Base-by-base conservation (phyloP, 2,888 invertebrate species). In the Antheraea yamamai region DNA sequence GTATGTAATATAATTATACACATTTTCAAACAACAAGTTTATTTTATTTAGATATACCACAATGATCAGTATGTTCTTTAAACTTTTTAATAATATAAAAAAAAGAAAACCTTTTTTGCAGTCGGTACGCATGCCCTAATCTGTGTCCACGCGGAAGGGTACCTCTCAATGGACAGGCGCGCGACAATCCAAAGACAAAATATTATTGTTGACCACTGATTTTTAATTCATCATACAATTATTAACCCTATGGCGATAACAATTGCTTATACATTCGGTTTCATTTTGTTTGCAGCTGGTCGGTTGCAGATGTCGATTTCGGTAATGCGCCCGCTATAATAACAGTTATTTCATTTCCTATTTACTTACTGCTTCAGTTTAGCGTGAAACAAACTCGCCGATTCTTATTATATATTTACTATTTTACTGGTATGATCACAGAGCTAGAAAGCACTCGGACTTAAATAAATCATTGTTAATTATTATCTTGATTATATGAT, bases 61-160 rank as follows among this genome's bases (percentile, higher is more conserved):
- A 4, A 39, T 39, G 2, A 6, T 39, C 39, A 8, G 4, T 1
- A 4, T 10, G 39, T 39, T 39, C 39, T 39, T 4, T 39, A 39
- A 39, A 39, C 4, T 39, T 4, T 4, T 39, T 39, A 3, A 39
- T 39, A 39, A 39, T 39, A 4, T 39, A 39, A 4, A 39, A 39
- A 39, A 39, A 39, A 39, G 30, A 39, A 12, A 47, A 47, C 7
- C 78, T 83, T 82, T 84, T 87, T 84, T 90, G 86, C 82, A 76
- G 75, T 81, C 88, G 72, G 77, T 91, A 79, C 83, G 79, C 75
- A 76, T 64, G 81, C 86, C 81, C 79, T 88, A 90, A 89, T 87
- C 87, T 84, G 76, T 83, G 87, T 87, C 87, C 84, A 91, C 87
- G 89, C 92, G 92, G 92, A 92, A 92, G 92, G 92, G 92, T 90